Percentiles rank a stretch among this genome's conserved stretches.
Evolutionary conservation across 2,888 invertebrate species (phyloP).

Genomic region (Steinernema carpocapsae): DNA sequence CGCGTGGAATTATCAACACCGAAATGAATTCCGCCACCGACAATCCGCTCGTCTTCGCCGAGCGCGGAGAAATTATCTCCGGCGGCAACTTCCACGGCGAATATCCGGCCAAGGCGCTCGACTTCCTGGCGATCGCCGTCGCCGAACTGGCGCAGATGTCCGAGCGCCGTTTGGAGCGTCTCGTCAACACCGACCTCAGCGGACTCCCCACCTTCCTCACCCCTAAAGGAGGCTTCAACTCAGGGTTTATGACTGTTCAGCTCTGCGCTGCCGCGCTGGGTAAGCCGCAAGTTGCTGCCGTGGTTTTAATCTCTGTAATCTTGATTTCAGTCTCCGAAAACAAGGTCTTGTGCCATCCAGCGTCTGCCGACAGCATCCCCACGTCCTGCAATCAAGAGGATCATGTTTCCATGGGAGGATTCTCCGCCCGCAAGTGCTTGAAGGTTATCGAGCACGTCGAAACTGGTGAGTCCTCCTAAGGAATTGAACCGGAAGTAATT

Average conservation of each 20-base stretch:
- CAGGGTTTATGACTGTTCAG: constrained; percentile 78
- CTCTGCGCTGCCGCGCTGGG: constrained; percentile 77
- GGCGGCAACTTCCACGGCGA: constrained; percentile 79
- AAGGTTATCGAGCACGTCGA: constrained; percentile 73
- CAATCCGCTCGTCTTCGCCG: constrained; percentile 75
- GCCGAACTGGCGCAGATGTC: constrained; percentile 77
- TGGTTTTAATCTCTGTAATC: background rate
- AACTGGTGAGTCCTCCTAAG: constrained; percentile 55
- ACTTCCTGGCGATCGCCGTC: constrained; percentile 76
- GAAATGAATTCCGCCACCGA: constrained; percentile 78
- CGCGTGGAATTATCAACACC: constrained; percentile 74
- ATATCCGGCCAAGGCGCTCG: constrained; percentile 77
- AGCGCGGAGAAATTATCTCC: constrained; percentile 75
- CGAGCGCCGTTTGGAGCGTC: constrained; percentile 75
- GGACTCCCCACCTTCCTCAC: constrained; percentile 77
- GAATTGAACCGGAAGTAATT: too few species aligned
- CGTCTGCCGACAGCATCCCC: constrained; percentile 76
- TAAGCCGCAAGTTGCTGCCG: constrained; percentile 59
- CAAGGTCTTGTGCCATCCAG: constrained; percentile 77
- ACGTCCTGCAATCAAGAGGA: constrained; percentile 78
- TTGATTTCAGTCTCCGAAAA: constrained; percentile 75
- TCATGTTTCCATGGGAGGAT: constrained; percentile 79
- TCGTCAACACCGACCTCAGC: constrained; percentile 76
- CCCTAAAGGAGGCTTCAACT: constrained; percentile 77
- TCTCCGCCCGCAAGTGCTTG: constrained; percentile 76